Conservation (phyloP, 2,888 invertebrate genomes). For the Sarcophaga rosellei region DNA sequence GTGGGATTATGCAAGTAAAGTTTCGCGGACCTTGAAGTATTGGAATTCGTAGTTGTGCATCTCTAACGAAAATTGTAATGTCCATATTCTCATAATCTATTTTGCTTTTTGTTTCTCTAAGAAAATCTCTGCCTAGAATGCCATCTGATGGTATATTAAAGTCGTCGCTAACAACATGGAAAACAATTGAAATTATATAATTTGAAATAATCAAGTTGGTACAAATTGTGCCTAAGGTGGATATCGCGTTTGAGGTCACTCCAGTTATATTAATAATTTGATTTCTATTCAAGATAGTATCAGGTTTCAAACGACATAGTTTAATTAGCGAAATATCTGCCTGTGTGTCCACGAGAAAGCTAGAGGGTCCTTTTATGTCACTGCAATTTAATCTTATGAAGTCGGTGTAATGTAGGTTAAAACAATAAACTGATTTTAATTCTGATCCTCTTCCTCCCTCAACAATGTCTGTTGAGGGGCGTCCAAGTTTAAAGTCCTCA, state of each 20-base stretch:
- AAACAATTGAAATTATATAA: background rate
- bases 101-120: conserved; percentile 3
- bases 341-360: background rate
- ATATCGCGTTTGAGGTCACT: too few species aligned
- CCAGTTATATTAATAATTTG: too few species aligned
- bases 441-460: background rate
- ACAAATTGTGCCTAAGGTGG: too few species aligned
- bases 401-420: too few species aligned
- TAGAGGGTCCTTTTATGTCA: background rate
- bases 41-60: conserved; percentile 13
- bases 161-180: background rate
- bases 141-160: background rate
- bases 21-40: conserved; percentile 8
- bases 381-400: background rate
- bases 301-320: background rate
- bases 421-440: background rate
- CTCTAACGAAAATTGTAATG: background rate
- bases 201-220: background rate
- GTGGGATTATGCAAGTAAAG: conserved; percentile 14
- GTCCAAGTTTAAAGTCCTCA: background rate
- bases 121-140: background rate
- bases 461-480: background rate
- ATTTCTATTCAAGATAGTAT: background rate
- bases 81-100: conserved; percentile 18
- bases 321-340: background rate